These are phyloP conservation scores for Reticulitermes lucifugus DNA, from an alignment of 2,888 invertebrate species.

Conservation along the genomic window DNA sequence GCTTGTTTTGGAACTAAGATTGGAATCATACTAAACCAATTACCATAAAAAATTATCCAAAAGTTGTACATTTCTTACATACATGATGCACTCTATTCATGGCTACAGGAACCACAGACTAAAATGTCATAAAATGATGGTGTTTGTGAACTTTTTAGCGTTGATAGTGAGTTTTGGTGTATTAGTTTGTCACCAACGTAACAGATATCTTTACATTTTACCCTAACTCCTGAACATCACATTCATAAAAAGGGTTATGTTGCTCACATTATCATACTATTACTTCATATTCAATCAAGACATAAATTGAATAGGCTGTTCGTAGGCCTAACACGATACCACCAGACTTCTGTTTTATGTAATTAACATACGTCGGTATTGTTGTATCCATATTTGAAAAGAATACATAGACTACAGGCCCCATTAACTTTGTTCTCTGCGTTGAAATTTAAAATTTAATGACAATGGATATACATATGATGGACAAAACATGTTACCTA, in stretches of 20 bases:
- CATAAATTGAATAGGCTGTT: neutral
- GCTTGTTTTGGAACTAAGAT: neutral
- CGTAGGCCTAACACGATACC: neutral
- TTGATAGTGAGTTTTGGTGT: conserved; percentile 3
- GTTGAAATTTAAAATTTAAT: too few species aligned
- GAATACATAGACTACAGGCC: too few species aligned
- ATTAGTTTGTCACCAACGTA: neutral
- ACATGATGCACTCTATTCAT: neutral
- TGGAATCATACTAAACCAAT: neutral
- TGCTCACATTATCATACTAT: neutral
- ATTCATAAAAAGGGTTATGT: neutral
- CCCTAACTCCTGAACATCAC: neutral
- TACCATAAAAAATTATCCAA: neutral
- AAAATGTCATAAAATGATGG: neutral
- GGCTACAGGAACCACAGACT: neutral
- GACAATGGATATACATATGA: too few species aligned
- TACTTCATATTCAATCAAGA: neutral
- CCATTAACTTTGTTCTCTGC: too few species aligned
- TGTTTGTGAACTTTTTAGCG: neutral
- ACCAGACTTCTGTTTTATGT: neutral
- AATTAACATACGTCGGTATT: too few species aligned
- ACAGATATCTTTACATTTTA: neutral
- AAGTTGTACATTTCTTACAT: neutral
- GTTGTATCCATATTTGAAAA: too few species aligned
- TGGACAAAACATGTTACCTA: too few species aligned